phyloP scores from a whole-genome alignment of 2,888 invertebrate genomes.

The Miltochrista miniata region DNA sequence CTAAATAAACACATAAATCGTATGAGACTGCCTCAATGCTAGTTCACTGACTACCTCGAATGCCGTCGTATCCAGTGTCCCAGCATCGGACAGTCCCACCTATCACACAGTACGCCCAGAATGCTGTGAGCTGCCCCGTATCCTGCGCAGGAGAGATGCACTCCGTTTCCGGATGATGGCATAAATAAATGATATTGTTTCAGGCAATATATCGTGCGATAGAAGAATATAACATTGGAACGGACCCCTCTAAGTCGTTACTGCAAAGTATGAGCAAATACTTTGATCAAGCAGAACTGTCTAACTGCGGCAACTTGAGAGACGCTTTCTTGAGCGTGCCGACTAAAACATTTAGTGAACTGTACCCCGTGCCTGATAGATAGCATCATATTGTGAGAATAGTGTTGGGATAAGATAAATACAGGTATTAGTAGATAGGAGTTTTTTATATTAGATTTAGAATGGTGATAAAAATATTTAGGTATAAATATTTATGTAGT shows the following conservation, averaged over 20 bases:
- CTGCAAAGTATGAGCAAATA: constrained; percentile 77
- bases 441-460: too few species aligned
- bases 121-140: too few species aligned
- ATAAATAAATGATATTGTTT: constrained; percentile 27
- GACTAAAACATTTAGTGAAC: constrained; percentile 43
- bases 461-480: too few species aligned
- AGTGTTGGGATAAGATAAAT: not conserved
- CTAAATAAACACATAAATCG: too few species aligned
- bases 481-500: too few species aligned
- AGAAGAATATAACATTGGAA: constrained; percentile 85
- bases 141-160: too few species aligned
- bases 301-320: constrained; percentile 69
- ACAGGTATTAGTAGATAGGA: not conserved
- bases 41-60: too few species aligned
- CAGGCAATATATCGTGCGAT: constrained; percentile 72
- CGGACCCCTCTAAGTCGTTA: constrained; percentile 85
- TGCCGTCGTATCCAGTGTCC: too few species aligned
- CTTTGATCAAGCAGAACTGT: constrained; percentile 53
- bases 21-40: too few species aligned
- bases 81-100: too few species aligned
- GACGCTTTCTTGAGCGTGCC: constrained; percentile 66
- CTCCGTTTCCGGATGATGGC: too few species aligned
- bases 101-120: too few species aligned
- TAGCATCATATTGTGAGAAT: constrained; percentile 25
- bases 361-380: constrained; percentile 47